These are phyloP conservation scores for Dallia pectoralis DNA, from an alignment of 2,797 vertebrate genomes.

Conservation along the genomic window DNA sequence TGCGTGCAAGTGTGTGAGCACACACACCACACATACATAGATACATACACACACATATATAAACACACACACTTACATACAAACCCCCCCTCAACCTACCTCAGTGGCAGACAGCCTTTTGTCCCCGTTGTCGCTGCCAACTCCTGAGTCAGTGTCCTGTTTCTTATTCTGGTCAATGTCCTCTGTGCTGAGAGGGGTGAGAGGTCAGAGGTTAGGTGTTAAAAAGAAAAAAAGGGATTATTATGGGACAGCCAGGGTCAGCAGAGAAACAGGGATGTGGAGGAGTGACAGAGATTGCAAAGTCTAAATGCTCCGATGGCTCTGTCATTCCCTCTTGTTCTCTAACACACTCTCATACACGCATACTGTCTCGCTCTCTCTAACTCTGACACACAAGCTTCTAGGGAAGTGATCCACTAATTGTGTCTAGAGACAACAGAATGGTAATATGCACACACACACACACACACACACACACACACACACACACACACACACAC, in stretches of 20 bases:
- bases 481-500: constrained; percentile 2
- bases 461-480: background rate
- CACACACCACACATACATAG: background rate
- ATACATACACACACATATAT: constrained; percentile 5
- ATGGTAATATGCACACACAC: background rate
- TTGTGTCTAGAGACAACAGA: background rate
- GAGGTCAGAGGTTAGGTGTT: background rate
- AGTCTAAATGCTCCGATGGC: background rate
- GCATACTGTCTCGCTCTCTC: background rate
- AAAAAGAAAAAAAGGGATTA: background rate
- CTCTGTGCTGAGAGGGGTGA: constrained; percentile 73
- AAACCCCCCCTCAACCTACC: constrained; percentile 66
- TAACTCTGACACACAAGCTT: background rate
- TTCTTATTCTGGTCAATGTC: constrained; percentile 87
- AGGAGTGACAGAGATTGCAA: background rate
- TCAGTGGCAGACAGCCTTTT: constrained; percentile 92
- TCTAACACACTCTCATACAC: background rate
- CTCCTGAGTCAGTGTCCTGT: constrained; percentile 90
- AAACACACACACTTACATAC: background rate
- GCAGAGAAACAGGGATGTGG: background rate
- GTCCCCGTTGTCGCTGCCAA: constrained; percentile 94
- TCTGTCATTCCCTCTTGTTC: background rate
- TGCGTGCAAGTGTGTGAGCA: constrained; percentile 8
- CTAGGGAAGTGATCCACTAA: background rate
- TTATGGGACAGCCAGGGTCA: background rate